Conservation (phyloP, 1,140 invertebrate genomes). For the Camponotus pennsylvanicus region DNA sequence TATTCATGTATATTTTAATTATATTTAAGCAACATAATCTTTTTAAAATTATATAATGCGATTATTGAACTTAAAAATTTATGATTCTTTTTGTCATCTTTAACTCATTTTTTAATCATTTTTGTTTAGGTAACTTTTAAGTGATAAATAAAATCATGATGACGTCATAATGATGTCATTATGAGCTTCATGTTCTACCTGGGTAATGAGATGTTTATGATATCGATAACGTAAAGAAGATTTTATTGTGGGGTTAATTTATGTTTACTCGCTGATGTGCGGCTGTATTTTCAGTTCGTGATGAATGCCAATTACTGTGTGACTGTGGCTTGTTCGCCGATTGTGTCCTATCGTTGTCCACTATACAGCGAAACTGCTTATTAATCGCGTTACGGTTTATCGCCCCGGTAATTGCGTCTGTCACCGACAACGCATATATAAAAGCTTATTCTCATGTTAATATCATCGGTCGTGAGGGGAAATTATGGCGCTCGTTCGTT, state of each 20-base stretch:
- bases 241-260: conserved; percentile 51
- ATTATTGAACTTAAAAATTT: no score
- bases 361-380: conserved; percentile 50
- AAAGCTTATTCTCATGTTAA: conserved; percentile 64
- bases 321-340: conserved; percentile 23
- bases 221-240: conserved; percentile 35
- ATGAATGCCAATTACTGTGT: conserved; percentile 48
- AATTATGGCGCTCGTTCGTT: conserved; percentile 51
- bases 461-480: conserved; percentile 52
- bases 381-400: conserved; percentile 74
- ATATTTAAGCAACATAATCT: no score
- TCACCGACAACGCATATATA: conserved; percentile 49
- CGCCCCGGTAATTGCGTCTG: conserved; percentile 69
- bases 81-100: no score
- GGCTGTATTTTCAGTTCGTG: conserved; percentile 17
- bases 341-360: conserved; percentile 26
- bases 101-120: no score
- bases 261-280: conserved; percentile 27
- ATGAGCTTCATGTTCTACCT: no score
- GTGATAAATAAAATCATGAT: no score
- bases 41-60: no score
- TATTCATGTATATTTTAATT: no score
- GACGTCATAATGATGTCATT: no score
- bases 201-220: conserved; percentile 7
- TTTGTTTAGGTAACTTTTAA: no score